These are phyloP conservation scores for Xiphophorus couchianus DNA, from an alignment of 2,113 vertebrate species.

Conservation along the genomic window DNA sequence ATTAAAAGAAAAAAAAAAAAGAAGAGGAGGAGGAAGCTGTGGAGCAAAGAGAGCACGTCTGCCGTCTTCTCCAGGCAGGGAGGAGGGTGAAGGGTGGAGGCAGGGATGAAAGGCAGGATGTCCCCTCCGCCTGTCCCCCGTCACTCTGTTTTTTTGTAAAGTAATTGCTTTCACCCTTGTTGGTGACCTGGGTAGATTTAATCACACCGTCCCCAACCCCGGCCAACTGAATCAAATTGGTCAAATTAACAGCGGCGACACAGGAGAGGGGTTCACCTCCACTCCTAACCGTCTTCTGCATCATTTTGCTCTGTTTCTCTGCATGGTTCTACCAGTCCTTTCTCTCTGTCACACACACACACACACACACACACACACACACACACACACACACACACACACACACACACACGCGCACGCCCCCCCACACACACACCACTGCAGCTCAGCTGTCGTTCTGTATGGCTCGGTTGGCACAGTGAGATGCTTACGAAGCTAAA, in stretches of 20 bases:
- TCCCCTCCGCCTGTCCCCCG: slow-evolving; percentile 57
- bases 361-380: neutral
- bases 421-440: neutral
- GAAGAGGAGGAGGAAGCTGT: slow-evolving; percentile 19
- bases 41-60: slow-evolving; percentile 47
- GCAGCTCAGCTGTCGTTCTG: neutral
- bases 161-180: slow-evolving; percentile 84
- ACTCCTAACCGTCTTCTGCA: neutral
- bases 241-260: slow-evolving; percentile 77
- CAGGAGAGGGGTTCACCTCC: slow-evolving; percentile 61
- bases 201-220: slow-evolving; percentile 76
- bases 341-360: too few species aligned
- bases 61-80: slow-evolving; percentile 5
- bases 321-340: slow-evolving; percentile 7
- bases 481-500: neutral
- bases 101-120: slow-evolving; percentile 53
- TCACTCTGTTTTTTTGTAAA: slow-evolving; percentile 77
- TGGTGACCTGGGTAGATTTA: slow-evolving; percentile 83
- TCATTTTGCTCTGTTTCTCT: slow-evolving; percentile 9
- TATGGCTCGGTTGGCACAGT: neutral
- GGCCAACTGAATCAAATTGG: slow-evolving; percentile 81
- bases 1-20: slow-evolving; percentile 20
- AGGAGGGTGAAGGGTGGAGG: slow-evolving; percentile 9
- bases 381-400: neutral
- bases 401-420: neutral